A percentile compares a stretch with the other conserved stretches of the same genome.
Conservation (phyloP, 1,140 invertebrate species). For the Drosophila guanche region DNA sequence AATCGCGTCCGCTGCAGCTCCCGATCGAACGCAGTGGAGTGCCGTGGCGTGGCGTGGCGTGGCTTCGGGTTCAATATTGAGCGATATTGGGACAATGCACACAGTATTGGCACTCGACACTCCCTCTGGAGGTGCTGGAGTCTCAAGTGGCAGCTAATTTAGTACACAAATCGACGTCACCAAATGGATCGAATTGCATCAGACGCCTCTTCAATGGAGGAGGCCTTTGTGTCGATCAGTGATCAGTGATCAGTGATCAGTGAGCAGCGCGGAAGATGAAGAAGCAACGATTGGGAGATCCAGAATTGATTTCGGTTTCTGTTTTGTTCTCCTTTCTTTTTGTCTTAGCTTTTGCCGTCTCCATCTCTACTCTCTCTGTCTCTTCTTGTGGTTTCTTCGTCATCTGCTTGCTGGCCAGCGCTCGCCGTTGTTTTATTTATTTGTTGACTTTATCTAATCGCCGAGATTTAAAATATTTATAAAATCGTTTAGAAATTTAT, state of each 20-base stretch:
- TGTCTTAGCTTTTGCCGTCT: conserved; percentile 19
- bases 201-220: no score
- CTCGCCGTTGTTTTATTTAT: conserved; percentile 77
- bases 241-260: neutral
- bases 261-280: neutral
- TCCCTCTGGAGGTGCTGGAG: neutral
- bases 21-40: neutral
- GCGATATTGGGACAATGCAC: conserved; percentile 52
- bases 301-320: conserved; percentile 45
- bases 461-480: conserved; percentile 83
- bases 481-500: conserved; percentile 82
- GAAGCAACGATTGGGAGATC: conserved; percentile 21
- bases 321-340: conserved; percentile 23
- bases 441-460: conserved; percentile 83
- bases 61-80: conserved; percentile 29
- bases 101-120: conserved; percentile 46
- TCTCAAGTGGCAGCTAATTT: conserved; percentile 28
- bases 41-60: no score
- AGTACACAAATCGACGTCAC: conserved; percentile 14
- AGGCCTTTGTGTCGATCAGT: conserved; percentile 8
- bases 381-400: conserved; percentile 17
- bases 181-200: neutral
- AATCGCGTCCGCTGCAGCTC: conserved; percentile 33
- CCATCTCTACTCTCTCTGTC: conserved; percentile 5
- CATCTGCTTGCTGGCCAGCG: conserved; percentile 28